Conservation (phyloP, 2,888 invertebrate genomes). For the Eilema depressum region DNA sequence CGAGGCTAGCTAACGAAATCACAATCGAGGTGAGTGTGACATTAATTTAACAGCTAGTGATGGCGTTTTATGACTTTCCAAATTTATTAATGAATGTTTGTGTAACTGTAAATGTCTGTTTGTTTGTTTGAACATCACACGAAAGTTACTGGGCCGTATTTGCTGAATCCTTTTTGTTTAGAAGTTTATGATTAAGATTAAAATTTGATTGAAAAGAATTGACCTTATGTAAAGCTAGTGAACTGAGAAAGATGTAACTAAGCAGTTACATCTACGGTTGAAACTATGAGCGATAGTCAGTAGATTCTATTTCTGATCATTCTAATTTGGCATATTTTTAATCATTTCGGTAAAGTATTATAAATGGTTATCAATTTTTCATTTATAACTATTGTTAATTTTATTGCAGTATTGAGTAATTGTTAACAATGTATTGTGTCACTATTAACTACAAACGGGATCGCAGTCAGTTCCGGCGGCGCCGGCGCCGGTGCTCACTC, state of each 20-base stretch:
- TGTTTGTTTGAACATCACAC: not conserved
- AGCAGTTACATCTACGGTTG: not conserved
- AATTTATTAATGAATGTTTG: conserved; percentile 38
- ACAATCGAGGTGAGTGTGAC: conserved; percentile 68
- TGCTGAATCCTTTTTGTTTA: not conserved
- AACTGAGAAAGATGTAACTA: not conserved
- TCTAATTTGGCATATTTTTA: not conserved
- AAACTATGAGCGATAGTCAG: not conserved
- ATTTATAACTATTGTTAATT: conserved; percentile 62
- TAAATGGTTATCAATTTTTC: conserved; percentile 46
- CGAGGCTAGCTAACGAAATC: conserved; percentile 48
- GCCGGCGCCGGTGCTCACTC: conserved; percentile 56
- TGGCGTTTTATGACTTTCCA: conserved; percentile 49
- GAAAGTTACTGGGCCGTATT: not conserved
- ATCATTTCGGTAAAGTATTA: not conserved
- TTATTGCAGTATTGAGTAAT: conserved; percentile 55
- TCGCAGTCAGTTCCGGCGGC: conserved; percentile 39
- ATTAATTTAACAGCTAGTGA: conserved; percentile 60
- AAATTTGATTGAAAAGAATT: not conserved
- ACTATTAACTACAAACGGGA: conserved; percentile 61
- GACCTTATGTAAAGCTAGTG: no score
- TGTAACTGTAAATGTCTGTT: conserved; percentile 20
- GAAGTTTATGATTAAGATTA: not conserved
- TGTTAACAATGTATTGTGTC: conserved; percentile 61
- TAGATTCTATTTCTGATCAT: not conserved